Percentiles rank a stretch among this genome's conserved stretches.
These are phyloP conservation scores for Calameuta pallipes DNA, from an alignment of 2,888 invertebrate genomes.

Conservation along the genomic window DNA sequence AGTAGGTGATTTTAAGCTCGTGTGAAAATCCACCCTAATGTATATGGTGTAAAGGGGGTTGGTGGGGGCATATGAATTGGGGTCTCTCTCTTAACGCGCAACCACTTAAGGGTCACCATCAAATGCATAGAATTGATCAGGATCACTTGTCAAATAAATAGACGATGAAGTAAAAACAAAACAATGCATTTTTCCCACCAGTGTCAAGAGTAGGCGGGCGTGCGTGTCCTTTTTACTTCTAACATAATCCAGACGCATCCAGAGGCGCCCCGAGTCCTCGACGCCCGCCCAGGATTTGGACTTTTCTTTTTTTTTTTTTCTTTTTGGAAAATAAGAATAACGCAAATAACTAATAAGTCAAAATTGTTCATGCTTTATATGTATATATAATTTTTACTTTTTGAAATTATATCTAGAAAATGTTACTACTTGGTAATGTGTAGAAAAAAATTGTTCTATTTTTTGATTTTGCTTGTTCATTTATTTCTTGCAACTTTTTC, in stretches of 20 bases:
- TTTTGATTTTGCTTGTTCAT: background rate
- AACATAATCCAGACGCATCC: slow-evolving; percentile 58
- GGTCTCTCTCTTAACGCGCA: slow-evolving; percentile 13
- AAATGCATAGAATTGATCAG: background rate
- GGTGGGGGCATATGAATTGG: background rate
- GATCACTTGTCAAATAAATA: slow-evolving; percentile 31
- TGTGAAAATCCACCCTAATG: slow-evolving; percentile 19
- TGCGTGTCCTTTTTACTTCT: slow-evolving; percentile 32
- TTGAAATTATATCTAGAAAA: background rate
- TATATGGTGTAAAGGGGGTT: background rate
- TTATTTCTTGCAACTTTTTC: background rate
- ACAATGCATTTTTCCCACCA: slow-evolving; percentile 55
- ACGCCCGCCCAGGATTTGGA: background rate
- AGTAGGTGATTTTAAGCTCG: background rate
- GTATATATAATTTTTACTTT: background rate
- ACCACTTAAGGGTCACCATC: slow-evolving; percentile 17
- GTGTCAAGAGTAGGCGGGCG: slow-evolving; percentile 30
- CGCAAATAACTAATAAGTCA: background rate
- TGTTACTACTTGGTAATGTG: background rate
- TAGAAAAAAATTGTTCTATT: no score
- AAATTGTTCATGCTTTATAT: background rate
- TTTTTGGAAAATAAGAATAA: background rate
- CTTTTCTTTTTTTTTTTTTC: background rate
- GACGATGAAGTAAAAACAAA: slow-evolving; percentile 43
- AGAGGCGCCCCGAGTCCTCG: slow-evolving; percentile 32